A percentile compares a stretch with the other conserved stretches of the same genome.
Conservation (phyloP, 2,888 invertebrate species). For the Lepidocyrtinus sp. region DNA sequence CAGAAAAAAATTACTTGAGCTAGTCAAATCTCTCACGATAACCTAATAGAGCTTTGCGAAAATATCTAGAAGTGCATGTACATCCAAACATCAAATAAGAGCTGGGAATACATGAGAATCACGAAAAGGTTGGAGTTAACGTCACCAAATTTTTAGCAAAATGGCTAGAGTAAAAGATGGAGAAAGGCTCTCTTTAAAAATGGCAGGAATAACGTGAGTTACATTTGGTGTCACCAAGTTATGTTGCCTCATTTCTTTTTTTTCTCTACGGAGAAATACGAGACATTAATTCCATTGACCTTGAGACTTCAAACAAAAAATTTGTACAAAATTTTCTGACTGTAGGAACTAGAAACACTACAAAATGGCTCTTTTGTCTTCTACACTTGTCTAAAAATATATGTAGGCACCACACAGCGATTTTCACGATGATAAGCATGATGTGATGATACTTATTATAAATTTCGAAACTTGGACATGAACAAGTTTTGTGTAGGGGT, state of each 20-base stretch:
- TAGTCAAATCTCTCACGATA: too few species aligned
- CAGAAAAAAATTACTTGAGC: too few species aligned
- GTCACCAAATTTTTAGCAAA: background rate
- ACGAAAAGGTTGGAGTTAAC: background rate
- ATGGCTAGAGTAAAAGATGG: background rate
- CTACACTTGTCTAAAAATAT: background rate
- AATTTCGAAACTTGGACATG: background rate
- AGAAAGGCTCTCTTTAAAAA: background rate
- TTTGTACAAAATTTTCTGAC: background rate
- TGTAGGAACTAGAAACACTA: background rate
- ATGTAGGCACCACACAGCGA: background rate
- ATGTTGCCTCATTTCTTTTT: conserved; percentile 28
- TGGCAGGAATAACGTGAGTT: conserved; percentile 12
- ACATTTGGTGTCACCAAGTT: conserved; percentile 38
- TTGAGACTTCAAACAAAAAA: conserved; percentile 43
- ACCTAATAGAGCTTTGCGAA: conserved; percentile 1
- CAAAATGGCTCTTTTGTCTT: background rate
- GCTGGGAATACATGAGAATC: background rate
- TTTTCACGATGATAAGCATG: background rate
- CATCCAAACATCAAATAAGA: background rate
- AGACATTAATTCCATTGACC: conserved; percentile 51
- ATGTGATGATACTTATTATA: background rate
- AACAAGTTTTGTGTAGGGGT: background rate
- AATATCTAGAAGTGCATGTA: background rate
- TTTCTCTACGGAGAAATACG: conserved; percentile 29